These are phyloP conservation scores for Porites cylindrica DNA, from an alignment of 92 coral and sea anemone genomes.

Conservation along the genomic window DNA sequence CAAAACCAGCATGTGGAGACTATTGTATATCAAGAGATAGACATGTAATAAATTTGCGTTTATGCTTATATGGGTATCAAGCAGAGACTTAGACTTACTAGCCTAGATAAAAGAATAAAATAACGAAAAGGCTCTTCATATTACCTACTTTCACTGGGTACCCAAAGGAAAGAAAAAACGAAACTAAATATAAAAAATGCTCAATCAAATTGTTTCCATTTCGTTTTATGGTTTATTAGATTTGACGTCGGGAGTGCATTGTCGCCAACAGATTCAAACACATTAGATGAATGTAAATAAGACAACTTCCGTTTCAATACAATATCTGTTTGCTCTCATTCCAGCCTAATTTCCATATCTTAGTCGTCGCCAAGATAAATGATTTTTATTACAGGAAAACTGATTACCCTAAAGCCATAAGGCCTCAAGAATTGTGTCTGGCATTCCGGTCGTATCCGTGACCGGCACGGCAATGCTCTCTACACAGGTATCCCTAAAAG, in stretches of 20 bases:
- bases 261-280: constrained; percentile 14
- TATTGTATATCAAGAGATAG: background rate
- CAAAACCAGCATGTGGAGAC: background rate
- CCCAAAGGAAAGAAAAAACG: background rate
- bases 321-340: background rate
- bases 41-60: background rate
- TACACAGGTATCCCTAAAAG: background rate
- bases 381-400: background rate
- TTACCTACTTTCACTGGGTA: background rate
- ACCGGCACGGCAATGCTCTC: background rate
- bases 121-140: background rate
- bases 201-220: too few species aligned
- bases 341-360: constrained; percentile 30
- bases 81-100: too few species aligned
- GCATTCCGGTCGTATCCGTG: background rate
- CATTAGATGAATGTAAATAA: constrained; percentile 20
- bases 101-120: too few species aligned
- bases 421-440: too few species aligned
- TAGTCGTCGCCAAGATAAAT: background rate
- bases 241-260: background rate
- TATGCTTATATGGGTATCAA: too few species aligned
- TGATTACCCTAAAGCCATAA: too few species aligned
- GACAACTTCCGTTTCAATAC: background rate
- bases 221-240: background rate
- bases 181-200: too few species aligned